Evolutionary conservation across 2,797 vertebrate genomes (phyloP), one percentile per base, ranked within the genome.

Genomic region (Sebastes glaucus): DNA sequence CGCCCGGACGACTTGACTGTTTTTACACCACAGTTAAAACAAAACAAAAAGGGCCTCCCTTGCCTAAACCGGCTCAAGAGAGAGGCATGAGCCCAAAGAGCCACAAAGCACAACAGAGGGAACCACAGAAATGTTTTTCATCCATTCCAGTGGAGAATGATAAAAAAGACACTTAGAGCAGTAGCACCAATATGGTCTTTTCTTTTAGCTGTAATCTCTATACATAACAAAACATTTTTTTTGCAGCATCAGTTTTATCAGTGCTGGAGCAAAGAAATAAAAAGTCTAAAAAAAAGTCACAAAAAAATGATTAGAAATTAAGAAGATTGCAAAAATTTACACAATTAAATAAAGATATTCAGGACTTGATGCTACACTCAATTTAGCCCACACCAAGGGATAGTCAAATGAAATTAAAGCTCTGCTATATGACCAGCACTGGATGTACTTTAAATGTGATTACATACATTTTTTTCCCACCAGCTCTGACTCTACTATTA

Each of bases 11-110:
- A 62, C 89, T 87, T 71, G 42, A 76, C 68, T 91, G 92, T 91
- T 94, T 90, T 90, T 91, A 72, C 42, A 73, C 81, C 65, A 77
- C 53, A 78, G 81, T 84, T 89, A 80, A 89, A 92, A 89, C 82
- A 86, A 92, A 86, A 87, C 78, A 89, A 82, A 49, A 85, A 71
- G 76, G 81, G 81, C 89, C 86, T 76, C 79, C 62, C 61, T n/a
- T 61, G 62, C 61, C 66, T 73, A 78, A 88, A 87, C 73, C 69
- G 30, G 79, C 81, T 77, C 33, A 49, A 38, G 35, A 69, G 49
- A 73, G 67, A 74, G 66, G 60, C 65, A 79, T 83, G 82, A 84
- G 75, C 84, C 74, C 74, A 27, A 68, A 76, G 63, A 73, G 80
- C 74, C 75, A 65, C 67, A 71, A 60, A 75, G 59, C 74, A 69